phyloP scores from a whole-genome alignment of 2,113 vertebrate species.

The Vicugna pacos region DNA sequence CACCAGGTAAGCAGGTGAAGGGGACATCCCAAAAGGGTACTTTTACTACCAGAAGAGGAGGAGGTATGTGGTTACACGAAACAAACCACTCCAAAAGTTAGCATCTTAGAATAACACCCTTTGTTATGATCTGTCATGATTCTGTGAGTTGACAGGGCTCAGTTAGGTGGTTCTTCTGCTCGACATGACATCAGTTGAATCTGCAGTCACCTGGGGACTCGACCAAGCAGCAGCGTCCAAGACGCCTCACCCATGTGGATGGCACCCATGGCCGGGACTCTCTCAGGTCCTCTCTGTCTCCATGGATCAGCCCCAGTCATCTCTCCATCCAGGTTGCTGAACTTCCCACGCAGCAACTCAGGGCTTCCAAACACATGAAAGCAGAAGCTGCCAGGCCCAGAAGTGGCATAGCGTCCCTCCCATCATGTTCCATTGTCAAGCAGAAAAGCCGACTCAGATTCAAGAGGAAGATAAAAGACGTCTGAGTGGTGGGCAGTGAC shows the following conservation, averaged over 20 bases:
- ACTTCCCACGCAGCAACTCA: background rate
- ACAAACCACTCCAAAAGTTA: background rate
- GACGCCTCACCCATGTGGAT: fast-evolving
- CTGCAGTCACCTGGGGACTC: background rate
- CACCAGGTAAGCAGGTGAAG: background rate
- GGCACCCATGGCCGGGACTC: fast-evolving
- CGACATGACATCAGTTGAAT: fast-evolving
- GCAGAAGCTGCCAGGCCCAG: background rate
- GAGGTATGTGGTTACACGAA: background rate
- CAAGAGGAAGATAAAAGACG: background rate
- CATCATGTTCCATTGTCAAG: fast-evolving
- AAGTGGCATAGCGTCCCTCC: fast-evolving
- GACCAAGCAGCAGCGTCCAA: background rate
- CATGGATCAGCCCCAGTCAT: background rate
- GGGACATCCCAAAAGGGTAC: background rate
- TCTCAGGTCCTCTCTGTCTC: background rate
- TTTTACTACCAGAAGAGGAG: background rate
- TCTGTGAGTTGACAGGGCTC: background rate
- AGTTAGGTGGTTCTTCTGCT: background rate
- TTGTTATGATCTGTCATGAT: fast-evolving
- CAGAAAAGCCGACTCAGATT: background rate
- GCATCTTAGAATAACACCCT: background rate
- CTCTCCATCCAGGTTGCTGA: background rate
- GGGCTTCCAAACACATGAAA: background rate
- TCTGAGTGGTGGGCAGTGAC: background rate